These are phyloP conservation scores for Ciconia maguari DNA, from an alignment of 2,113 vertebrate genomes.

Conservation along the genomic window DNA sequence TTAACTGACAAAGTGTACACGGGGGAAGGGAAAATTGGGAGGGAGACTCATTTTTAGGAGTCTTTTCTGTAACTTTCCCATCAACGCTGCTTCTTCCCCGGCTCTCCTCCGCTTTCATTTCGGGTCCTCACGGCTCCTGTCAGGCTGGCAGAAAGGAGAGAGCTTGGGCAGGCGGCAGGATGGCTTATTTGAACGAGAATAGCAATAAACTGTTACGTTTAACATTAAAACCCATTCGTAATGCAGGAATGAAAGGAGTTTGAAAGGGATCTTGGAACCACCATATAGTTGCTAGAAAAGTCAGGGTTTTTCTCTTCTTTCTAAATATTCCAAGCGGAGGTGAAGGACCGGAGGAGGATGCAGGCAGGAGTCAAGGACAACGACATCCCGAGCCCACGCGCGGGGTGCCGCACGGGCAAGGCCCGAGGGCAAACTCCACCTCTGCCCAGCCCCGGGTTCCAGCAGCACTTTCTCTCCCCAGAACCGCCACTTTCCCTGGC, in stretches of 20 bases:
- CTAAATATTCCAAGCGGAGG: neutral
- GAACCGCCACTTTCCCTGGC: neutral
- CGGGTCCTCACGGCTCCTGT: neutral
- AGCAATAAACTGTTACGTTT: neutral
- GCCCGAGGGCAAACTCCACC: neutral
- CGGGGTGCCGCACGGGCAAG: neutral
- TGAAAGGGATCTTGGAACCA: neutral
- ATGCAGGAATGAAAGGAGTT: neutral
- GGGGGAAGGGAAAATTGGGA: neutral
- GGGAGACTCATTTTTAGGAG: neutral
- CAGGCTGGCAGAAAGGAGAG: neutral
- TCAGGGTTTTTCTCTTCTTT: neutral
- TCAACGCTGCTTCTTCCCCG: neutral
- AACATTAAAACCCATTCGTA: neutral
- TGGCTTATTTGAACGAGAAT: neutral
- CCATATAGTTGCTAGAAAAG: neutral
- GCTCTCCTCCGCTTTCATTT: neutral
- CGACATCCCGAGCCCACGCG: fast-evolving
- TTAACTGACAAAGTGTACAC: neutral
- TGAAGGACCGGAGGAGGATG: neutral
- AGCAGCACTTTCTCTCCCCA: neutral
- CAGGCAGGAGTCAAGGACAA: neutral
- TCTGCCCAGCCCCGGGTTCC: neutral
- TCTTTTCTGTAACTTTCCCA: neutral
- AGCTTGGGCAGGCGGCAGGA: neutral